Percentiles rank a stretch among this genome's conserved stretches.
phyloP scores from a whole-genome alignment of 2,888 invertebrate genomes.

The Yponomeuta sedellus region DNA sequence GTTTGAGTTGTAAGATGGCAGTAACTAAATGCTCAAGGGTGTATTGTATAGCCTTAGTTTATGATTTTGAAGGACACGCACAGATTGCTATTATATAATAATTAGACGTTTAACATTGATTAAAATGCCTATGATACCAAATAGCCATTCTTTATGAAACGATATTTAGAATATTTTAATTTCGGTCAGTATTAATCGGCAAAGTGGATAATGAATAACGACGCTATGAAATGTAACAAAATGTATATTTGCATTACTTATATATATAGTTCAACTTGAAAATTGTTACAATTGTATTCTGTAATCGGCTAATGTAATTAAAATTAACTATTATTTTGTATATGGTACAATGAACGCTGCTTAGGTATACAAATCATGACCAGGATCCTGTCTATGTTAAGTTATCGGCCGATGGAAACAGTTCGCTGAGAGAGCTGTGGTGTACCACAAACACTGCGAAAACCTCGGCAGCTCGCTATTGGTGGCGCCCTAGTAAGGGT shows the following conservation, averaged over 20 bases:
- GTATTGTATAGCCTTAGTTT: neutral
- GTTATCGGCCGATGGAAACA: neutral
- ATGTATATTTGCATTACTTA: slow-evolving; percentile 20
- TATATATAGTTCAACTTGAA: slow-evolving; percentile 8
- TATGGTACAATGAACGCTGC: slow-evolving; percentile 56
- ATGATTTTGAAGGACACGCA: slow-evolving; percentile 13
- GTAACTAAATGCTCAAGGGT: slow-evolving; percentile 8
- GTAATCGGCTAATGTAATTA: slow-evolving; percentile 34
- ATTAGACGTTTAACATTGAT: too few species aligned
- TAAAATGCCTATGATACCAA: too few species aligned
- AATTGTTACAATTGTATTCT: slow-evolving; percentile 16
- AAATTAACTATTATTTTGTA: slow-evolving; percentile 39
- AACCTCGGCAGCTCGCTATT: too few species aligned
- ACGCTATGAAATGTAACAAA: slow-evolving; percentile 14
- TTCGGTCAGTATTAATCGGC: slow-evolving; percentile 12
- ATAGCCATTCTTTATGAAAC: too few species aligned
- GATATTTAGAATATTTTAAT: neutral
- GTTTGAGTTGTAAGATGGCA: neutral
- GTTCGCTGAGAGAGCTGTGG: too few species aligned
- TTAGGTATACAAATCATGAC: slow-evolving; percentile 48
- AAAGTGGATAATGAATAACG: slow-evolving; percentile 2
- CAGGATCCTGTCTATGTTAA: slow-evolving; percentile 12
- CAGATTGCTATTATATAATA: slow-evolving; percentile 1
- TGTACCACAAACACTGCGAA: too few species aligned
- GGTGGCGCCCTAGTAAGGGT: too few species aligned